Evolutionary conservation across 2,113 vertebrate species (phyloP).

Genomic region (Vanacampus margaritifer): DNA sequence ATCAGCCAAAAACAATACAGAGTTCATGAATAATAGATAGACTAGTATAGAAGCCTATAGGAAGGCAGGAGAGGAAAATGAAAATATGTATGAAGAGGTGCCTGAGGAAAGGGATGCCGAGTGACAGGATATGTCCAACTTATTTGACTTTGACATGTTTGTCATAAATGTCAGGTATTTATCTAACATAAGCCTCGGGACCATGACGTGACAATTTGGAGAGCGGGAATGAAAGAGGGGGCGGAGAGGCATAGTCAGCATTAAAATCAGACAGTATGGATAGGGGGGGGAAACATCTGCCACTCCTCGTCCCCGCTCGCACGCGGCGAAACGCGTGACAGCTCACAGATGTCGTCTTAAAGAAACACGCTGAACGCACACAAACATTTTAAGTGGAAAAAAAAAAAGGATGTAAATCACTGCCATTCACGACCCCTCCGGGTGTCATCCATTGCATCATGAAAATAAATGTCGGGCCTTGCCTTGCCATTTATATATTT

Average conservation of each 20-base stretch:
- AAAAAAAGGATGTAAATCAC: slow-evolving; percentile 41
- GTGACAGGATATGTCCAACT: background rate
- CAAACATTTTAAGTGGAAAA: slow-evolving; percentile 4
- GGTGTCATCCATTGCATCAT: slow-evolving; percentile 33
- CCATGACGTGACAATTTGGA: background rate
- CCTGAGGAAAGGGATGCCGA: background rate
- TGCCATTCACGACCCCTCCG: slow-evolving; percentile 43
- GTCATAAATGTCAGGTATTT: background rate
- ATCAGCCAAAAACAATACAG: slow-evolving; percentile 50
- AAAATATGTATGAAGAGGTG: slow-evolving; percentile 15
- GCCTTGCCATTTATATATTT: slow-evolving; percentile 59
- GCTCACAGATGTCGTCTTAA: slow-evolving; percentile 38
- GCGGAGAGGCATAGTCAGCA: background rate
- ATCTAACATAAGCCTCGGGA: slow-evolving; percentile 16
- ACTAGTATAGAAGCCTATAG: slow-evolving; percentile 36
- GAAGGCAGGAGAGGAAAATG: slow-evolving; percentile 31
- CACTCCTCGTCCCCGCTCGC: slow-evolving; percentile 6
- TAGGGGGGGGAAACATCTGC: slow-evolving; percentile 26
- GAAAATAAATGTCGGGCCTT: slow-evolving; percentile 49
- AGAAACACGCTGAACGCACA: slow-evolving; percentile 14
- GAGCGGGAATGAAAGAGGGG: background rate
- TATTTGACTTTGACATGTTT: slow-evolving; percentile 8
- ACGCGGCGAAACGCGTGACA: slow-evolving; percentile 21
- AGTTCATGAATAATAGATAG: slow-evolving; percentile 51
- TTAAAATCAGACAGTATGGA: slow-evolving; percentile 13